These are phyloP conservation scores for Lepidocyrtinus sp. DNA, from an alignment of 2,888 invertebrate genomes.

Conservation along the genomic window DNA sequence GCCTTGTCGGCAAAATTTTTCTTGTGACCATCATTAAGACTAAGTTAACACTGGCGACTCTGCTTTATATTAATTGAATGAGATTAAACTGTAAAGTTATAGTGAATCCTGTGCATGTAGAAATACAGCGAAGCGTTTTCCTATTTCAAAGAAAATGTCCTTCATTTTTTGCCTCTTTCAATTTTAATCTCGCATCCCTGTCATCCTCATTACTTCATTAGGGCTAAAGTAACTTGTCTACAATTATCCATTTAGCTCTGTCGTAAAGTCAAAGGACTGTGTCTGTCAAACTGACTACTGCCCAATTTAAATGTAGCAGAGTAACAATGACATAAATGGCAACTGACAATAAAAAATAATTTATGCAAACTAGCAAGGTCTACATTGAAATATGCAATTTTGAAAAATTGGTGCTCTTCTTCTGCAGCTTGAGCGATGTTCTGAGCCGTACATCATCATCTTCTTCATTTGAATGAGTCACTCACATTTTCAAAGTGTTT, in stretches of 20 bases:
- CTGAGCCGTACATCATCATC: background rate
- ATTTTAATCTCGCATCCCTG: background rate
- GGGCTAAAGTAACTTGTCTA: too few species aligned
- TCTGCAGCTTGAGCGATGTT: too few species aligned
- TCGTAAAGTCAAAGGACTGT: background rate
- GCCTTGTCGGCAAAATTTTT: background rate
- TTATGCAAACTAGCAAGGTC: background rate
- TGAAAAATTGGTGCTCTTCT: too few species aligned
- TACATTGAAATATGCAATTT: too few species aligned
- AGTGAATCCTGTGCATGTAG: background rate
- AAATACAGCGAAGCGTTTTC: background rate
- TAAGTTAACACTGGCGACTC: too few species aligned
- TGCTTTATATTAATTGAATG: background rate
- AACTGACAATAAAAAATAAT: background rate
- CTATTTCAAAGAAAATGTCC: background rate
- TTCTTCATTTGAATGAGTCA: background rate
- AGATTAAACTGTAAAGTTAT: background rate
- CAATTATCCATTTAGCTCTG: background rate
- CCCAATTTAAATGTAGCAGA: background rate
- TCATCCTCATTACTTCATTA: background rate
- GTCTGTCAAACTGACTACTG: background rate
- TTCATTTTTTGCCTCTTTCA: background rate
- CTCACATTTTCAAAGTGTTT: background rate
- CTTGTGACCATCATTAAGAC: background rate
- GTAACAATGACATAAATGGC: background rate